Evolutionary conservation across 2,797 vertebrate genomes (phyloP).

Genomic region (Epinephelus awoara): DNA sequence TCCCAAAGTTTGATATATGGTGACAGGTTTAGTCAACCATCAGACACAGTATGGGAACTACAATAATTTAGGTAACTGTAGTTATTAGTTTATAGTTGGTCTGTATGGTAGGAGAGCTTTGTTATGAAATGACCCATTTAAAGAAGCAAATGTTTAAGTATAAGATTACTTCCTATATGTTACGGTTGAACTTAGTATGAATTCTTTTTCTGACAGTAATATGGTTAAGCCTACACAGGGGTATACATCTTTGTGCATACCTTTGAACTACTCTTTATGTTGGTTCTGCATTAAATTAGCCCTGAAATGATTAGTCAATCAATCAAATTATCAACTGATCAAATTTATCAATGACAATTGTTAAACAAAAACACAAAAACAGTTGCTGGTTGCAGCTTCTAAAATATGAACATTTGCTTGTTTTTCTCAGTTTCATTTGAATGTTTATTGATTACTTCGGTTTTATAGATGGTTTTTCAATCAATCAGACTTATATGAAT

Average conservation of each 20-base stretch:
- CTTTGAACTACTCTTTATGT: constrained; percentile 9
- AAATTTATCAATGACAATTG: not conserved
- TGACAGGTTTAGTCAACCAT: constrained; percentile 70
- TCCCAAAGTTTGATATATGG: constrained; percentile 55
- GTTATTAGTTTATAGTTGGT: constrained; percentile 34
- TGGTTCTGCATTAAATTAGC: constrained; percentile 7
- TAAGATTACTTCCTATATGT: constrained; percentile 44
- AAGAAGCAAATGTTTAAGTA: constrained; percentile 40
- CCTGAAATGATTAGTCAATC: constrained; percentile 13
- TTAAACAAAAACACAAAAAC: constrained; percentile 2
- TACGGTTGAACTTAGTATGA: constrained; percentile 32
- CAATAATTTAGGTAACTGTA: constrained; percentile 40
- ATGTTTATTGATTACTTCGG: not conserved
- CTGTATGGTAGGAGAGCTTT: constrained; percentile 8
- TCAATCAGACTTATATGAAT: too few relatives aligned
- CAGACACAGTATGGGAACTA: constrained; percentile 46
- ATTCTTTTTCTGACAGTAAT: constrained; percentile 29
- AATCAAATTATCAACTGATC: not conserved
- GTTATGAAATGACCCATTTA: constrained; percentile 56
- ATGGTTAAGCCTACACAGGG: constrained; percentile 1
- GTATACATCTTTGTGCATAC: not conserved
- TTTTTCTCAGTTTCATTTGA: not conserved
- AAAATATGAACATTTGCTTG: too few relatives aligned
- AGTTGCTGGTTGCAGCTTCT: not conserved
- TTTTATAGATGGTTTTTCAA: not conserved